Evolutionary conservation across 1,140 invertebrate genomes (phyloP), one percentile per base, ranked within the genome.

Genomic region (Physella acuta): DNA sequence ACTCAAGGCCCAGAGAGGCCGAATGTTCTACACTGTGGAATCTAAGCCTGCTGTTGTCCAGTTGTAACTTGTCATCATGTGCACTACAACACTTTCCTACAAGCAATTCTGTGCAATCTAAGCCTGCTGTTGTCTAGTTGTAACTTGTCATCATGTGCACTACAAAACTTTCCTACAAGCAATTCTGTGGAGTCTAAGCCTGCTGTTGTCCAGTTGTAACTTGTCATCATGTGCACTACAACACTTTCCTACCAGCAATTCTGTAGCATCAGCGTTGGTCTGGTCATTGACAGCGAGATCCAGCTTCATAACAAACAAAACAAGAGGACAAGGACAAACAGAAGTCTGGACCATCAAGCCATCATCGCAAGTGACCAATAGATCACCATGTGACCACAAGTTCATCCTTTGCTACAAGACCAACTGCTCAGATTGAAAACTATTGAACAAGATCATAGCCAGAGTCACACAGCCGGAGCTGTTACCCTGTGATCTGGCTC

Each of bases 371-470:
- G n/a, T n/a, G n/a, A n/a, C n/a, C n/a, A n/a, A n/a, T n/a, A n/a
- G n/a, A n/a, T n/a, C n/a, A n/a, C n/a, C n/a, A n/a, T n/a, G n/a
- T n/a, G n/a, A n/a, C n/a, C n/a, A n/a, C n/a, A n/a, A n/a, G n/a
- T n/a, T 44, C 39, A 44, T 44, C 39, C 8, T 44, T 44, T 44
- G 39, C 39, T 44, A 11, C 14, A 11, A 16, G 16, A 56, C 33
- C 16, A 20, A 14, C 65, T 58, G 65, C 65, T 67, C 65, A 67
- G 65, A 56, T 67, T 67, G 65, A 67, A 67, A 67, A 67, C 65
- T 67, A 67, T 49, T 24, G 3, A 26, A 4, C 33, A 65, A 20
- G 30, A 65, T 34, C 26, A 33, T 33, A 16, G 33, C 49, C 39
- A 44, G 39, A 44, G 20, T 44, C 39, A n/a, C n/a, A n/a, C n/a